Base-by-base conservation (phyloP, 2,888 invertebrate genomes). In the Sisyra terminalis region DNA sequence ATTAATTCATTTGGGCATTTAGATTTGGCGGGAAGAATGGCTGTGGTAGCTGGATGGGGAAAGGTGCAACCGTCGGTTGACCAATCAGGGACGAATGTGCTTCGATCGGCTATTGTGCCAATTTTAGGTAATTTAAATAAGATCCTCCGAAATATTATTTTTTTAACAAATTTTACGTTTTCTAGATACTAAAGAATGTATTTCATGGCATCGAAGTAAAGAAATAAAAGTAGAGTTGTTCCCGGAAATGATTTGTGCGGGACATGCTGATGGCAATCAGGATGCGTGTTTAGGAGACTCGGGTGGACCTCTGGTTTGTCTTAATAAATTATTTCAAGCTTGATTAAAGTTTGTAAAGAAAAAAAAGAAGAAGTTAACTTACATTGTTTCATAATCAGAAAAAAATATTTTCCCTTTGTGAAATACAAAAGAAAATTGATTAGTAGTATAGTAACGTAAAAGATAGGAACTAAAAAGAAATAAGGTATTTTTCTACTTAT, bases 201-300 rank as follows among this genome's bases (percentile, higher is more conserved):
- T 83, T 46, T 67, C 71, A 29, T 87, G 87, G 87, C 87, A 87
- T 53, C 70, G 75, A 50, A 80, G 73, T 51, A 85, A 85, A 54
- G 78, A 80, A 58, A 87, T 87, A 39, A 72, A 73, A 3, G 78
- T 87, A 0, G 81, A 86, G 50, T 57, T 86, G 53, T 68, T 75
- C 65, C 53, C 76, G 57, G 78, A 79, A 62, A 86, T 86, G 86
- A 74, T 87, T 50, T 87, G 87, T 60, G 87, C 86, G 0, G 86
- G 86, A 6, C 84, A 85, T 54, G 75, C 81, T 0, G 79, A 82
- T 50, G 87, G 87, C 0, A 75, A 80, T 50, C 82, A 81, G 54
- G 86, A 87, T 51, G 86, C 86, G 3, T 86, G 86, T 50, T 64
- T 86, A 53, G 85, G 86, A 9, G 86, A 85, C 55, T 84, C 83